Base-by-base conservation (phyloP, 2,113 vertebrate genomes). In the Pelvicachromis taeniatus region DNA sequence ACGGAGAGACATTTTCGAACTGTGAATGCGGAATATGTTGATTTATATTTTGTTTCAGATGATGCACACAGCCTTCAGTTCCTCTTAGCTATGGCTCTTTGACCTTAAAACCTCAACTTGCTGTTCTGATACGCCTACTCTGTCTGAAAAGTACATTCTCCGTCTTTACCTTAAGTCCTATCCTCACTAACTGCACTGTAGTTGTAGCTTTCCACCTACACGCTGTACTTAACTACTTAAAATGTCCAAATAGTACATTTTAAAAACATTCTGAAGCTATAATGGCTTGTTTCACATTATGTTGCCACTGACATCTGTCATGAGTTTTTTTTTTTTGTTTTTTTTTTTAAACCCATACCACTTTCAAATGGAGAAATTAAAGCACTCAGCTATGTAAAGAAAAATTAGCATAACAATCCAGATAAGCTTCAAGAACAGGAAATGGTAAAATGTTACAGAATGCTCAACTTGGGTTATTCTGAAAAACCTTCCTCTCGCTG, bases 21-120 rank as follows among this genome's bases (percentile, higher is more conserved):
- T 2, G 40, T 7, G 52, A 83, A 53, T 68, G 77, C 29, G 31
- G 29, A 68, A 55, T 68, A 31, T 33, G 23, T 85, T 79, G 56
- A 19, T 89, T 95, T 94, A 59, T 42, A 7, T 58, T 87, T 81
- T 42, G 48, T 79, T 89, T 91, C 91, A 90, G 90, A 94, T 73
- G 85, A 70, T 53, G 86, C 88, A 91, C 87, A 83, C 92, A 88
- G 91, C 93, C 82, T 91, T 93, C 90, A 91, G 93, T 94, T 89
- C 45, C 94, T 96, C 91, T 94, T 82, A 92, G 91, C 94, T 91
- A 91, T 87, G 94, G 88, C 82, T 94, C 94, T 85, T 73, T 91
- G 90, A 93, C 93, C 89, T 80, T 87, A 78, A 89, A 91, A 94
- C 89, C 91, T 92, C 87, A 84, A 82, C 92, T 91, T 95, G 94